Evolutionary conservation across 2,888 invertebrate genomes (phyloP), one percentile per base, ranked within the genome.

Genomic region (Vanessa cardui): DNA sequence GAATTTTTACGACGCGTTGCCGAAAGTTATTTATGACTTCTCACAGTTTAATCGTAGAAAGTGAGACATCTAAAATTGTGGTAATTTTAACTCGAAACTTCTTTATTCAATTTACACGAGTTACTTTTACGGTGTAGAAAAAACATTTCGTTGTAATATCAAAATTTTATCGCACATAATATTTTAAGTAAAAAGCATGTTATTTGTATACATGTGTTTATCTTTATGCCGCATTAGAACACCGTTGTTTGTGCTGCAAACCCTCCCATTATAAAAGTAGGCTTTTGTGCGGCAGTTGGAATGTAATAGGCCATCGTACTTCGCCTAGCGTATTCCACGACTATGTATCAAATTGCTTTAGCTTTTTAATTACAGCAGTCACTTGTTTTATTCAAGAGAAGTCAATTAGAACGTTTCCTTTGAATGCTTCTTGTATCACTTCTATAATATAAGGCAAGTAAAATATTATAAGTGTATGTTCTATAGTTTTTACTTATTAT

Each of bases 231-330:
- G 68, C 68, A 70, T 68, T 62, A 70, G 68, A 70, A 59, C 58
- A 64, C 64, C 68, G 68, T 62, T 70, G 68, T 68, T 70, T 70
- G 68, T 64, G 67, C 62, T 66, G 66, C 58, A 65, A 70, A 56
- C 62, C 64, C 68, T 69, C 66, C 66, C 66, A 72, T 70, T 72
- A 72, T 72, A 70, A 72, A 72, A 72, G 70, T 72, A 68, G 68
- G 72, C 72, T 71, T 72, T 72, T 72, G 68, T 72, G 64, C 70
- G 67, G 64, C 64, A 58, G 61, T 59, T 58, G 64, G 62, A 62
- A 58, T 66, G 67, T 64, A 59, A 64, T 68, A 64, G 68, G 58
- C 67, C 68, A 59, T 68, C 62, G 56, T 63, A 56, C 70, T 70
- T 68, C 46, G 65, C 65, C 68, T 65, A 71, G 58, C 62, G 62